phyloP scores from a whole-genome alignment of 2,113 vertebrate species.

The Butastur rufipennis region DNA sequence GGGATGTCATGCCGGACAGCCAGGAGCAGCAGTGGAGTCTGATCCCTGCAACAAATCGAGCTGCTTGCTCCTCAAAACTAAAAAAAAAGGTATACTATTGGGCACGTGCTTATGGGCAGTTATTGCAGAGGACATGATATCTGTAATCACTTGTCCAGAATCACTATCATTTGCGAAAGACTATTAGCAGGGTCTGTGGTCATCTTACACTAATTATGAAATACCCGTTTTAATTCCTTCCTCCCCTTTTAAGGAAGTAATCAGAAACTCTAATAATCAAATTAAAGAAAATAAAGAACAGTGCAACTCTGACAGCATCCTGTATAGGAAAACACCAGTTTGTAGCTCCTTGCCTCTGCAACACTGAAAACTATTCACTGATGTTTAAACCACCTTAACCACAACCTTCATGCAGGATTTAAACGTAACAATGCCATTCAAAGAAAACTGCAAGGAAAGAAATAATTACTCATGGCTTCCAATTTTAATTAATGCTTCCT shows the following conservation, averaged over 20 bases:
- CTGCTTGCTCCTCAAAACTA: neutral
- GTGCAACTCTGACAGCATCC: neutral
- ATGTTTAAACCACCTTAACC: neutral
- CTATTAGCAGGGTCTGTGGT: neutral
- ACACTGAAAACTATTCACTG: neutral
- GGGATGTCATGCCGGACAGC: neutral
- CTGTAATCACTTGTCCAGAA: neutral
- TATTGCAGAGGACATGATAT: neutral
- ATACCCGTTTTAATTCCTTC: neutral
- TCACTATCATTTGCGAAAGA: neutral
- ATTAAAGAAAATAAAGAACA: neutral
- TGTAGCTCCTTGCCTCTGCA: neutral
- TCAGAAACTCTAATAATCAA: neutral
- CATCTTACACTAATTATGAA: neutral
- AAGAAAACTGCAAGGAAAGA: neutral
- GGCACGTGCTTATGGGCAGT: neutral
- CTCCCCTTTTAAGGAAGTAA: neutral
- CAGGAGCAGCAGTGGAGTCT: neutral
- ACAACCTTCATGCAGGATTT: neutral
- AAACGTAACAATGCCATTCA: neutral
- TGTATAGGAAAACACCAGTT: neutral
- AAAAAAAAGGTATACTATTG: neutral
- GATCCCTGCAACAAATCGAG: neutral
- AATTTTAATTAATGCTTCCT: constrained; percentile 48
- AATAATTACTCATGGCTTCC: neutral